These are phyloP conservation scores for Bucorvus abyssinicus DNA, from an alignment of 2,797 vertebrate genomes.

Conservation along the genomic window DNA sequence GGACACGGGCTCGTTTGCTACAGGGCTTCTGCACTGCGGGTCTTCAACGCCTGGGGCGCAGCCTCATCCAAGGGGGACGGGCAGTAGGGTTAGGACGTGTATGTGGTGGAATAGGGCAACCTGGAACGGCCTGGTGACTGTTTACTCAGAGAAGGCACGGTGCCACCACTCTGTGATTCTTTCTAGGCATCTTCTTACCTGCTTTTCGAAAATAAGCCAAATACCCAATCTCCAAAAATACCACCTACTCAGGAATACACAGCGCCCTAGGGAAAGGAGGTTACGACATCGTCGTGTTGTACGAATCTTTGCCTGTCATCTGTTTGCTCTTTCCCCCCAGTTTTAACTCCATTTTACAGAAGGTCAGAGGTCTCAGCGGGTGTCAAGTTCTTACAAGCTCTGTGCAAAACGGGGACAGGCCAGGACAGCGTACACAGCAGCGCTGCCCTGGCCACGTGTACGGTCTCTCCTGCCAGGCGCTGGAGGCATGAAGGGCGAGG, in stretches of 20 bases:
- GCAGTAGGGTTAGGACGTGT: not conserved
- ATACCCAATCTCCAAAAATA: not conserved
- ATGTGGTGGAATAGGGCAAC: not conserved
- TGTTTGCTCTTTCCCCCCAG: constrained; percentile 10
- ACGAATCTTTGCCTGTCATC: not conserved
- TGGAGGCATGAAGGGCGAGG: not conserved
- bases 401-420: not conserved
- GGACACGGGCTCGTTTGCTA: not conserved
- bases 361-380: not conserved
- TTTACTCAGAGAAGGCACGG: not conserved
- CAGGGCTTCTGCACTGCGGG: not conserved
- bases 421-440: accelerated
- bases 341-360: not conserved
- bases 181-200: not conserved
- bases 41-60: not conserved
- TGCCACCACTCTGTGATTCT: not conserved
- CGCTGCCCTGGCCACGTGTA: accelerated
- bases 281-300: not conserved
- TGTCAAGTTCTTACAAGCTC: not conserved
- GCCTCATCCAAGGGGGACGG: not conserved
- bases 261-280: not conserved
- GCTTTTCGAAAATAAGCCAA: not conserved
- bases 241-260: not conserved
- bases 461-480: not conserved
- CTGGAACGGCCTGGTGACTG: not conserved